Base-by-base conservation (phyloP, 2,888 invertebrate species). In the Odontocolon sp. region DNA sequence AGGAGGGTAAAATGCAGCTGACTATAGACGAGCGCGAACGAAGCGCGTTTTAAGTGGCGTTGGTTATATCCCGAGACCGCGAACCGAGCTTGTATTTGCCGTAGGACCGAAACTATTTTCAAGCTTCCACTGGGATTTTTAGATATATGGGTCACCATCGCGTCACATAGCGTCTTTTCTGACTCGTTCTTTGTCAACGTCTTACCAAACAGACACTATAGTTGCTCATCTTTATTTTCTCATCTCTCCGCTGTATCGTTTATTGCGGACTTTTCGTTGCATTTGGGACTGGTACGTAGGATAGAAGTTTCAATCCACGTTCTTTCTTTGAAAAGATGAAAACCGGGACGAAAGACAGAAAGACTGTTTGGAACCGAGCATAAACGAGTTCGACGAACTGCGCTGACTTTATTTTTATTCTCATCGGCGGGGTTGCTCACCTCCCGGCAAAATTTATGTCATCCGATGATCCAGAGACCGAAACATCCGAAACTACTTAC, bases 101-200 rank as follows among this genome's bases (percentile, higher is more conserved):
- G 14, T 47, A 26, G 38, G 66, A 47, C 54, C 61, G 72, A 79
- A 82, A 87, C 87, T 88, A 87, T 88, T 88, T 88, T 86, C 79
- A 87, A 85, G 77, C 85, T 61, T 23, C 14, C 23, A n/a, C 64
- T 57, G 76, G 59, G 80, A 86, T 88, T 89, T 88, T 87, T 86
- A 84, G 88, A 86, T 86, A 89, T 88, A 87, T 89, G 82, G 89
- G 88, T 87, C 88, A 87, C 79, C 78, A 56, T 66, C 70, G 69
- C 67, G 67, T 63, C 68, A 67, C 70, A 56, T 71, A 69, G 61
- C 63, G 42, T 52, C 69, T 66, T 54, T 47, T 64, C 14, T 16
- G 14, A 11, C 6, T 11, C 5, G 2, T 38, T 3, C 3, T 11
- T 38, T 3, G 1, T 3, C 11, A 8, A 38, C 3, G 14, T 38